Evolutionary conservation across 2,888 invertebrate genomes (phyloP), one percentile per base, ranked within the genome.

Genomic region (Drosophila meridionalis): DNA sequence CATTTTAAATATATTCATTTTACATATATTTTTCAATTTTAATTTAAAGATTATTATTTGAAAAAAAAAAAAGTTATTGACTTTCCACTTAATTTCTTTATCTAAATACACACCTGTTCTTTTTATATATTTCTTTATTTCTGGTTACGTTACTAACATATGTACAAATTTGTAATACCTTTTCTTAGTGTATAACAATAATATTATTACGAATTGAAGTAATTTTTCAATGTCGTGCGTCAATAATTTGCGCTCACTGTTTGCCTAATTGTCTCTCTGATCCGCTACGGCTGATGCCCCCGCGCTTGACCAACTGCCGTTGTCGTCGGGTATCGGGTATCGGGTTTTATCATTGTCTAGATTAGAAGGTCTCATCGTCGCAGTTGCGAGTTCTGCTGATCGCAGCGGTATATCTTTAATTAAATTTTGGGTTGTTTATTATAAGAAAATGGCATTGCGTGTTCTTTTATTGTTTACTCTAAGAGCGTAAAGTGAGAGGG

Each of bases 391-490:
- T 91, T 91, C 73, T 82, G 90, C 90, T 89, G 92, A 92, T 83
- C 90, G 69, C 90, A 83, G 90, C 89, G 78, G 79, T 85, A 89
- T 90, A 87, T 76, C 78, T 79, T 85, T 83, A 90, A 91, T 90
- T 91, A 88, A 79, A 76, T 82, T 78, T 83, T 69, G 58, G 58
- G 67, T 63, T 68, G 38, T 69, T 79, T 56, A 67, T 56, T 62
- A 67, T 76, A 64, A 60, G 62, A 70, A 70, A 73, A 68, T 80
- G 70, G 68, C 76, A 75, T 69, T 83, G 80, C 75, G 83, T 80
- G 76, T 60, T 68, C 7, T 40, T 42, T 28, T 30, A 4, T 61
- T 73, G 53, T 56, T 45, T 61, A 30, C 59, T 30, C n/a, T 30
- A n/a, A 62, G 50, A 56, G 67, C 53, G 56, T 45, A 48, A 28